Evolutionary conservation across 2,888 invertebrate species (phyloP).

Genomic region (Atrina japonica): DNA sequence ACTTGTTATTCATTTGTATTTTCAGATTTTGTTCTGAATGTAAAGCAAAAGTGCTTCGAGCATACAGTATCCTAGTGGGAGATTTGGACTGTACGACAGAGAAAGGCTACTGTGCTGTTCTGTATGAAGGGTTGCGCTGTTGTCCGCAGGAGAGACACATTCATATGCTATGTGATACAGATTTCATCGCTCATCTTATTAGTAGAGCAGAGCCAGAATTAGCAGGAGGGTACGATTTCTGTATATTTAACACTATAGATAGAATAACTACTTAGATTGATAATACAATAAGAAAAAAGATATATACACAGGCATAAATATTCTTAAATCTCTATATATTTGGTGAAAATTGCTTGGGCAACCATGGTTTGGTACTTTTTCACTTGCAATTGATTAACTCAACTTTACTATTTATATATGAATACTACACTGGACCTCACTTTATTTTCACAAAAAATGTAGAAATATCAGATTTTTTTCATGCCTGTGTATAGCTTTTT

Average conservation of each 20-base stretch:
- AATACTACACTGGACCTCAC: too few relatives aligned
- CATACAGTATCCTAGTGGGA: conserved; percentile 91
- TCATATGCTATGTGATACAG: conserved; percentile 92
- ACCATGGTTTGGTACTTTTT: too few relatives aligned
- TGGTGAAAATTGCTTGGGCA: too few relatives aligned
- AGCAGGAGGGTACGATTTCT: conserved; percentile 87
- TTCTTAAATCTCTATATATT: too few relatives aligned
- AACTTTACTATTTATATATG: too few relatives aligned
- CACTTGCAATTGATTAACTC: too few relatives aligned
- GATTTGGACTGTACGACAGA: conserved; percentile 89
- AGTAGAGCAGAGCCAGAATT: conserved; percentile 95
- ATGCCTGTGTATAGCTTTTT: too few relatives aligned
- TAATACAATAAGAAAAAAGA: too few relatives aligned
- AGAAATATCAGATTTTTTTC: too few relatives aligned
- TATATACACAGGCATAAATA: too few relatives aligned
- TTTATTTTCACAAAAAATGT: too few relatives aligned
- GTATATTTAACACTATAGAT: not conserved
- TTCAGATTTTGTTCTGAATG: conserved; percentile 93
- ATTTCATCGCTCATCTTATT: conserved; percentile 93
- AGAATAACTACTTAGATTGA: not conserved
- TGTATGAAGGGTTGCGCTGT: conserved; percentile 89
- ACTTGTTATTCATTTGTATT: conserved; percentile 16
- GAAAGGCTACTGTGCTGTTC: conserved; percentile 92
- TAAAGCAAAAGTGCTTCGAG: conserved; percentile 92
- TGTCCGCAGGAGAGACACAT: conserved; percentile 93